Evolutionary conservation across 2,113 vertebrate species (phyloP).

Genomic region (Hippopotamus amphibius): DNA sequence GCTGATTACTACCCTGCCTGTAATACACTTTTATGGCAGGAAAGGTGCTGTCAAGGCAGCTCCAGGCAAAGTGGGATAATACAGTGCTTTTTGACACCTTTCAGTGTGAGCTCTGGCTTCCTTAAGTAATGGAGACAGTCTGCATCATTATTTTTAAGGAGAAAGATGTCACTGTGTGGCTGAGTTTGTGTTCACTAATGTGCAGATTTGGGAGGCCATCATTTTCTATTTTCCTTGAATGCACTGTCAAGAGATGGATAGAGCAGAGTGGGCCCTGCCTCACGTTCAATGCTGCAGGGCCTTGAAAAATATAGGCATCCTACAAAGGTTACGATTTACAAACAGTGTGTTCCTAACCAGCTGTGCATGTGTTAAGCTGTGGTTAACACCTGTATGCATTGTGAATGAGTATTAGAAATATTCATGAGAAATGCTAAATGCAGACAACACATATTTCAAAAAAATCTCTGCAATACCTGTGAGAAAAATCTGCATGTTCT

Average conservation of each 20-base stretch:
- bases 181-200: conserved; percentile 79
- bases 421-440: conserved; percentile 37
- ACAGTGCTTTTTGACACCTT: conserved; percentile 74
- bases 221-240: conserved; percentile 68
- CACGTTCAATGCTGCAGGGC: neutral
- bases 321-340: conserved; percentile 37
- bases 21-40: conserved; percentile 77
- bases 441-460: neutral
- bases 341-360: neutral
- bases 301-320: neutral
- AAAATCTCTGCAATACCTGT: neutral
- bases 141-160: conserved; percentile 79
- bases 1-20: conserved; percentile 74
- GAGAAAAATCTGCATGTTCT: neutral
- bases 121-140: conserved; percentile 76
- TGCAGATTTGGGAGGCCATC: conserved; percentile 71
- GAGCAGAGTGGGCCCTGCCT: conserved; percentile 15
- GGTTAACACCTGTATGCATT: conserved; percentile 47
- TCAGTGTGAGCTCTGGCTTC: conserved; percentile 68
- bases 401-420: conserved; percentile 46
- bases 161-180: conserved; percentile 77
- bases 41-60: conserved; percentile 80
- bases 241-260: conserved; percentile 43
- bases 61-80: conserved; percentile 74
- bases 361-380: conserved; percentile 7